Evolutionary conservation across 1,140 invertebrate species (phyloP), one percentile per base, ranked within the genome.

Genomic region (Hestina assimilis): DNA sequence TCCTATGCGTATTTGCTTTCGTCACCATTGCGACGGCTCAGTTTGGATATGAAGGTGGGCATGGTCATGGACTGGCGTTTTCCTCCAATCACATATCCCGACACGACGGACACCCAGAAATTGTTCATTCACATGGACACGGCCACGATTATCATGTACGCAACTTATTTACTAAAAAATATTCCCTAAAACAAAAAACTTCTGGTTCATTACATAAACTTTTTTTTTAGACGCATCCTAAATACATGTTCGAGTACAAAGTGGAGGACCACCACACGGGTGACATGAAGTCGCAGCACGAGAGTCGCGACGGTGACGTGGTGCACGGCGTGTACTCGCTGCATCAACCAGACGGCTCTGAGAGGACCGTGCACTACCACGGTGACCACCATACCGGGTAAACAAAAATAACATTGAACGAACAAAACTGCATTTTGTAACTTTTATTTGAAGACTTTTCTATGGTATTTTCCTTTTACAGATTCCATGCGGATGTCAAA

Each of bases 281-380:
- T 4, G 91, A 92, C 67, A 89, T 82, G 72, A 91, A 92, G 81
- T 89, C 75, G 50, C 90, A 91, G 72, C 86, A 90, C 56, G 91
- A 92, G 71, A 81, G 81, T 35, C 87, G 91, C 7, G 89, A 91
- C 55, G 91, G 90, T 8, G 90, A 91, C 66, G 75, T 86, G 3
- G 90, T 91, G 42, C 85, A 89, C 64, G 91, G 91, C 11, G 80
- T 80, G 28, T 91, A 91, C 66, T 84, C 81, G 3, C 75, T 91
- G 29, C 83, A 90, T 14, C 87, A 91, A 55, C 75, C 91, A 8
- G 90, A 91, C 52, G 90, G 90, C 5, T 86, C 83, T 2, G 64
- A 88, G 19, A 83, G 90, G 29, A 89, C 81, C 12, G 90, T 91
- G 11, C 82, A 90, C 50, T 91, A 90, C 29, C 61, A 70, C 31